Base-by-base conservation (phyloP, 1,140 invertebrate species). In the Ceratosolen solmsi region DNA sequence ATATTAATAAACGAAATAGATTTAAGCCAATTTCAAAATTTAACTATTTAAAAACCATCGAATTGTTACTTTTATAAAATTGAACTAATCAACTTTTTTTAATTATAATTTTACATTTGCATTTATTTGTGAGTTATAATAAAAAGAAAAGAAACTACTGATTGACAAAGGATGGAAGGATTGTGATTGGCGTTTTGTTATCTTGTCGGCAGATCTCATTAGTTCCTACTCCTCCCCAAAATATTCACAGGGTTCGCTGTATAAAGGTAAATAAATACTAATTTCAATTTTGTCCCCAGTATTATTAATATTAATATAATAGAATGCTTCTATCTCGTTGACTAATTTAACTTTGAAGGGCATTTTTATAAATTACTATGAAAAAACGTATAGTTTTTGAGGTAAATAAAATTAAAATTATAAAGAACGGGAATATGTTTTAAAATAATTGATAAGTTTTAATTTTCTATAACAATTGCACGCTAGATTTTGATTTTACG, bases 191-290 rank as follows among this genome's bases (percentile, higher is more conserved):
- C 86, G 84, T 87, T 89, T 85, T 90, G 80, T 90, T 90, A 85
- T 90, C 89, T 88, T 90, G 88, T 87, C 88, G 85, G 89, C 89
- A 91, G 90, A 89, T 91, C 84, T 87, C 88, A 87, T 90, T 91
- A 88, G 88, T 89, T 86, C 85, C 88, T 79, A 89, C 87, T 89
- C 86, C 86, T 88, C 86, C 89, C 87, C 87, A 85, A 89, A 88
- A 87, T 87, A 90, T 90, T 89, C 88, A 87, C 86, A 90, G 84
- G 89, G 87, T 90, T 86, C 86, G 86, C 87, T 85, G 85, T 84
- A 81, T 83, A 86, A 90, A 91, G 90, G 89, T 91, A 90, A 91
- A 88, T 91, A 90, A 91, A 88, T 90, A 89, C 86, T 89, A 89
- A 89, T 87, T 77, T 86, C 82, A 77, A 63, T 73, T 80, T 56